Evolutionary conservation across 2,797 vertebrate genomes (phyloP).

Genomic region (Hydrocynus forskahlii): DNA sequence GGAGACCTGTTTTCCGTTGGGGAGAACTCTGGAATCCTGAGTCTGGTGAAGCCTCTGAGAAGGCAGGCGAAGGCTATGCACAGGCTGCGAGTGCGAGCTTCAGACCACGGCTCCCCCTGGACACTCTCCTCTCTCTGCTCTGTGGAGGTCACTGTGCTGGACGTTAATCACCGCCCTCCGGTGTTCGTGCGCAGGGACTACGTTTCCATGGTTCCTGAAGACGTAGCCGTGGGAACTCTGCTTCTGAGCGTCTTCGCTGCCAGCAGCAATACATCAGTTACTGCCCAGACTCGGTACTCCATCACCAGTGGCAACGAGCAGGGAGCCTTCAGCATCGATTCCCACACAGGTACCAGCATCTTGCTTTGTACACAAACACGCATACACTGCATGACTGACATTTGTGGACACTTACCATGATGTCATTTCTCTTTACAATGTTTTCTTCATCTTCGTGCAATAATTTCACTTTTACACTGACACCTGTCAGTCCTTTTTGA

Average conservation of each 20-base stretch:
- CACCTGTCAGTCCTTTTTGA: too few species aligned
- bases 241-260: constrained; percentile 84
- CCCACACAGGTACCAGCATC: constrained; percentile 80
- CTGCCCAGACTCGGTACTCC: constrained; percentile 82
- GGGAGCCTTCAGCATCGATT: constrained; percentile 85
- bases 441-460: too few species aligned
- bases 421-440: too few species aligned
- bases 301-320: constrained; percentile 84
- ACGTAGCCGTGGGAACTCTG: constrained; percentile 76
- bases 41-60: constrained; percentile 80
- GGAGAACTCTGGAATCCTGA: constrained; percentile 81
- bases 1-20: constrained; percentile 84
- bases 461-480: too few species aligned
- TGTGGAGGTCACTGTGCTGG: constrained; percentile 79
- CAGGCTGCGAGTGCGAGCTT: constrained; percentile 76
- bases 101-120: constrained; percentile 81
- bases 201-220: constrained; percentile 78
- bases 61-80: constrained; percentile 77
- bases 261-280: constrained; percentile 80
- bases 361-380: background rate
- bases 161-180: constrained; percentile 83
- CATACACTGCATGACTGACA: background rate
- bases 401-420: background rate
- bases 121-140: constrained; percentile 76
- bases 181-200: constrained; percentile 85